These are phyloP conservation scores for Chaunax sp. DNA, from an alignment of 2,797 vertebrate species.

Conservation along the genomic window DNA sequence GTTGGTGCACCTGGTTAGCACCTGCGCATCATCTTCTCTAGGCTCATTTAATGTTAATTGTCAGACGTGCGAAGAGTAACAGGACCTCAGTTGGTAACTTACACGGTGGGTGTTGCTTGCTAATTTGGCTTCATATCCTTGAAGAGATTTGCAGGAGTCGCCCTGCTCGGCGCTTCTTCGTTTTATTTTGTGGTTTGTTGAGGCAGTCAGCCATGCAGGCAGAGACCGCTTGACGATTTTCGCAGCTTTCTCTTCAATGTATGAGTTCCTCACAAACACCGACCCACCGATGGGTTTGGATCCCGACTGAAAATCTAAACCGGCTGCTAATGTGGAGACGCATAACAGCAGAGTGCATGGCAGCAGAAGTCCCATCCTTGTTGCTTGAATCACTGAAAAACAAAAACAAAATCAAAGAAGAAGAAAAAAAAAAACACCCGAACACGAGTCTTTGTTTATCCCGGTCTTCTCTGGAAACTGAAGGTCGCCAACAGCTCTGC, in stretches of 20 bases:
- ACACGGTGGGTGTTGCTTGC: slow-evolving; percentile 89
- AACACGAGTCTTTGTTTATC: slow-evolving; percentile 62
- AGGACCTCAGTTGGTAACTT: slow-evolving; percentile 73
- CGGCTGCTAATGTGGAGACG: slow-evolving; percentile 56
- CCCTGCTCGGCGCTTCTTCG: slow-evolving; percentile 64
- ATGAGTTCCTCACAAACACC: slow-evolving; percentile 52
- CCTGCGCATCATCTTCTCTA: slow-evolving; percentile 58
- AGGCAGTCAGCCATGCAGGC: slow-evolving; percentile 49
- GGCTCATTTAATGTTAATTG: slow-evolving; percentile 20
- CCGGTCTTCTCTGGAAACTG: slow-evolving; percentile 60
- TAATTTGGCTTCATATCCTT: slow-evolving; percentile 82
- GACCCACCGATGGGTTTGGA: slow-evolving; percentile 35
- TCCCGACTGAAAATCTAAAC: slow-evolving; percentile 62
- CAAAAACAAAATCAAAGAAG: slow-evolving; percentile 15
- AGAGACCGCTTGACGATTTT: slow-evolving; percentile 60
- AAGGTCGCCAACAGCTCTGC: slow-evolving; percentile 74
- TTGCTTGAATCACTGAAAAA: slow-evolving; percentile 19
- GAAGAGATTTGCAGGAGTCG: slow-evolving; percentile 79
- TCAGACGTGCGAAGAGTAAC: slow-evolving; percentile 50
- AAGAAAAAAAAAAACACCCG: neutral
- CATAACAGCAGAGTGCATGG: slow-evolving; percentile 64
- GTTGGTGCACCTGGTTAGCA: slow-evolving; percentile 56
- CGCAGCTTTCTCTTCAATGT: slow-evolving; percentile 43
- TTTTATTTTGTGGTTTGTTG: slow-evolving; percentile 45
- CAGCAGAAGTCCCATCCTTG: slow-evolving; percentile 73